Percentiles rank a stretch among this genome's conserved stretches.
Evolutionary conservation across 2,888 invertebrate species (phyloP).

Genomic region (Coremacera marginata): DNA sequence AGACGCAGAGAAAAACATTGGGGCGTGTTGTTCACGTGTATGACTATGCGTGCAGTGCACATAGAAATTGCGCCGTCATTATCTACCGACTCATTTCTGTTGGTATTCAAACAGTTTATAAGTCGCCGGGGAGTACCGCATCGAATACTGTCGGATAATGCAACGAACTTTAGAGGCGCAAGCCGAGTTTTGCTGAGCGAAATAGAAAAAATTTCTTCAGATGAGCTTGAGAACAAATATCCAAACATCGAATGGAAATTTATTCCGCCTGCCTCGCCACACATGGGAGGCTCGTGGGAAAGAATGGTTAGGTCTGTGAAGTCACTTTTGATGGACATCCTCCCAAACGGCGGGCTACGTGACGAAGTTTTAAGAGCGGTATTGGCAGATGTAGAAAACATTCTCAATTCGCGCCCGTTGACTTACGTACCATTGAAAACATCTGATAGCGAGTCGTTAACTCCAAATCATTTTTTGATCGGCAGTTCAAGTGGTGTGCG

Average conservation of each 20-base stretch:
- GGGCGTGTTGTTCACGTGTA: constrained; percentile 46
- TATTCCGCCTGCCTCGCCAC: constrained; percentile 32
- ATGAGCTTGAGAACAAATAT: background rate
- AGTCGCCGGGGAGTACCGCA: constrained; percentile 35
- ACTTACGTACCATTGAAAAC: background rate
- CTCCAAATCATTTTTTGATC: constrained; percentile 25
- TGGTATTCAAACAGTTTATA: constrained; percentile 39
- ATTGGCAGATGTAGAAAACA: too few relatives aligned
- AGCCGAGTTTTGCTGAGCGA: constrained; percentile 16
- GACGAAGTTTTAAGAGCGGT: too few relatives aligned
- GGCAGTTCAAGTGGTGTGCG: constrained; percentile 30
- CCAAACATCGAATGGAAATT: constrained; percentile 19
- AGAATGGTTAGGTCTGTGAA: constrained; percentile 31
- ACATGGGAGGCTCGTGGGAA: constrained; percentile 39
- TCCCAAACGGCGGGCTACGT: background rate
- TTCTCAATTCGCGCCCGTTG: background rate
- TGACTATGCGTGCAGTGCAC: constrained; percentile 42
- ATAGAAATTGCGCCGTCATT: constrained; percentile 37
- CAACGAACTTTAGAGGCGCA: constrained; percentile 45
- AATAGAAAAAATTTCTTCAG: constrained; percentile 1
- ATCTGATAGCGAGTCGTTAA: constrained; percentile 24
- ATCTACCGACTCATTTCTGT: constrained; percentile 40
- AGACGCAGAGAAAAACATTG: constrained; percentile 12
- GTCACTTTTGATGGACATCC: background rate
- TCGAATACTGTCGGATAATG: constrained; percentile 43